phyloP scores from a whole-genome alignment of 2,888 invertebrate genomes.

The Bursaphelenchus okinawaensis region DNA sequence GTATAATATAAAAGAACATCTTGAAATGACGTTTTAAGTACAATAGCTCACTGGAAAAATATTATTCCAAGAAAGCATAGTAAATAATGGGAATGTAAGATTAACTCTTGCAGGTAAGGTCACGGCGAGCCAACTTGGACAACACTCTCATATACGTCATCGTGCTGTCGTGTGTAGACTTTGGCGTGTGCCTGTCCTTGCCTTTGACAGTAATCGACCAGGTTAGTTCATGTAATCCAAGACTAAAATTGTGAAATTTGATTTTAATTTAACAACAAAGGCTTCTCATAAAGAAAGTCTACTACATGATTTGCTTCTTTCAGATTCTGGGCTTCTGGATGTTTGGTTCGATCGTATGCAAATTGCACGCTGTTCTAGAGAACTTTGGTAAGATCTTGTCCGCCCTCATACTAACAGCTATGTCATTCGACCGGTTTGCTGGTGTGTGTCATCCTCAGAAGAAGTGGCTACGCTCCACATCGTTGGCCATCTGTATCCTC shows the following conservation, averaged over 20 bases:
- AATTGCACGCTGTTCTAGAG: constrained; percentile 54
- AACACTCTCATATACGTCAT: constrained; percentile 54
- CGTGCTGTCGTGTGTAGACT: constrained; percentile 54
- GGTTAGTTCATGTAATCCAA: constrained; percentile 22
- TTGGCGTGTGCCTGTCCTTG: constrained; percentile 51
- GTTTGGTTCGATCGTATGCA: constrained; percentile 53
- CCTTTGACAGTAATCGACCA: constrained; percentile 56
- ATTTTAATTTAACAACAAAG: background rate
- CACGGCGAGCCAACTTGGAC: constrained; percentile 41
- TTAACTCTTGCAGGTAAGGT: constrained; percentile 28
- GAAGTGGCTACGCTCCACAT: constrained; percentile 42
- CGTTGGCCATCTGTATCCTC: constrained; percentile 45
- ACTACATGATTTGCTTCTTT: constrained; percentile 3
- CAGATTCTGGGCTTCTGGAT: constrained; percentile 57
- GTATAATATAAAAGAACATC: too few species aligned
- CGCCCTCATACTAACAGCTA: constrained; percentile 49
- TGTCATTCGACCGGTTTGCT: constrained; percentile 53
- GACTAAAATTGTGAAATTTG: background rate
- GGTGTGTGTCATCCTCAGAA: constrained; percentile 52
- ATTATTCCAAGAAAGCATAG: constrained; percentile 3
- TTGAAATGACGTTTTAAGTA: too few species aligned
- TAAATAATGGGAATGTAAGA: background rate
- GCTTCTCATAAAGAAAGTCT: too few species aligned
- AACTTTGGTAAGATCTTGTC: constrained; percentile 55
- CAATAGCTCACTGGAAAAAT: constrained; percentile 1